Percentiles rank a stretch among this genome's conserved stretches.
These are phyloP conservation scores for Thumatha senex DNA, from an alignment of 2,888 invertebrate species.

Conservation along the genomic window DNA sequence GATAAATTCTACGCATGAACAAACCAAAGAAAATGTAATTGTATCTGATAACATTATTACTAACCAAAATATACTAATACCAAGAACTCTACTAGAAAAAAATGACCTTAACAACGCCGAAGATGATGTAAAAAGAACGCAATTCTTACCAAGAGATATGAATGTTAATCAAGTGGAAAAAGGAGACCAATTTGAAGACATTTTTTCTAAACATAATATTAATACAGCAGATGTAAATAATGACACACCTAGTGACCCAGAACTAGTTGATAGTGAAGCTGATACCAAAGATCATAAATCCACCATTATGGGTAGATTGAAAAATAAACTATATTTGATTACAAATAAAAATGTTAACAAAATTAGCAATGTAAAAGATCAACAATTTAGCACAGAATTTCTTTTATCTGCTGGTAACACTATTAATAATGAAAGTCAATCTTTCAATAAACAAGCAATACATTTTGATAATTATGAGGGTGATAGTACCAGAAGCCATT, in stretches of 20 bases:
- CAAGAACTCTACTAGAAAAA: background rate
- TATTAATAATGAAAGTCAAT: background rate
- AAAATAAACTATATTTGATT: constrained; percentile 25
- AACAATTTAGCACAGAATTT: background rate
- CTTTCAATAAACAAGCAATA: background rate
- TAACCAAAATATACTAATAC: background rate
- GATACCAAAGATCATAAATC: constrained; percentile 7
- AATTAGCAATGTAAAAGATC: background rate
- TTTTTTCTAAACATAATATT: background rate
- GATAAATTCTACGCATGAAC: background rate
- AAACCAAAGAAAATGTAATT: background rate
- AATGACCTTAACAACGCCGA: background rate
- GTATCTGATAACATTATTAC: too few relatives aligned
- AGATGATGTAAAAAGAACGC: background rate
- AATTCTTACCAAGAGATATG: background rate
- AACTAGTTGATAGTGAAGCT: constrained; percentile 22
- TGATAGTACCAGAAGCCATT: background rate
- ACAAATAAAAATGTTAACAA: constrained; percentile 4
- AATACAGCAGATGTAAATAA: constrained; percentile 6
- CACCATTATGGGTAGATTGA: constrained; percentile 14
- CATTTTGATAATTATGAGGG: background rate
- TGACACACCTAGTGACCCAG: constrained; percentile 28
- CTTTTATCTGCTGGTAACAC: background rate
- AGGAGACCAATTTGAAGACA: background rate
- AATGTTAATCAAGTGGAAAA: background rate